A percentile compares a stretch with the other conserved stretches of the same genome.
Conservation (phyloP, 2,797 vertebrate genomes). For the Ptychobarbus kaznakovi region DNA sequence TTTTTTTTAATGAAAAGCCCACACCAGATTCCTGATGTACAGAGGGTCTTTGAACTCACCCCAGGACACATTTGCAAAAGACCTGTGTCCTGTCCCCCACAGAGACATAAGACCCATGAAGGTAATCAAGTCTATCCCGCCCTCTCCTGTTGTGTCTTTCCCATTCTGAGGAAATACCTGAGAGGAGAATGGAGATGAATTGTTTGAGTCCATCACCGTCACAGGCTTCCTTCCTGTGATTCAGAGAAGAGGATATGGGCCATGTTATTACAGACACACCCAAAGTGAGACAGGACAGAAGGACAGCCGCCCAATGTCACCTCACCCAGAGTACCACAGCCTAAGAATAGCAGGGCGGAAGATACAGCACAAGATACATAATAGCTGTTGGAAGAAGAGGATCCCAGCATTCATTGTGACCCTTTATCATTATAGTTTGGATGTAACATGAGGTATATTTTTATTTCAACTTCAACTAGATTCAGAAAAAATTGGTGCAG, state of each 20-base stretch:
- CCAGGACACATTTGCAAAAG: not conserved
- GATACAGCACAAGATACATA: not conserved
- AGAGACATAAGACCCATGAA: not conserved
- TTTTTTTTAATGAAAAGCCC: not conserved
- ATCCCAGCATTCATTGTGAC: not conserved
- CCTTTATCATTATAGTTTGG: no score
- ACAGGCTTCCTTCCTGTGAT: constrained; percentile 51
- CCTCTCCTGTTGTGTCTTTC: constrained; percentile 11
- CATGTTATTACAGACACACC: constrained; percentile 51
- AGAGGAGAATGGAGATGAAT: constrained; percentile 5
- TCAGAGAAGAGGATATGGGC: constrained; percentile 41
- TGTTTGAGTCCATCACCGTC: constrained; percentile 35
- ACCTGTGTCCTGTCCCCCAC: not conserved
- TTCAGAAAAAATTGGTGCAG: not conserved
- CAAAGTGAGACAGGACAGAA: constrained; percentile 3
- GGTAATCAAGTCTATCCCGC: constrained; percentile 9
- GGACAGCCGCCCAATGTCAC: constrained; percentile 18
- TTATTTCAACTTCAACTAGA: not conserved
- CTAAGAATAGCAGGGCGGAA: constrained; percentile 49
- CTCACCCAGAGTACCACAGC: constrained; percentile 24
- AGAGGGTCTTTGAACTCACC: constrained; percentile 1
- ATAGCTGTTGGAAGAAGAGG: constrained; percentile 1
- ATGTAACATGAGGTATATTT: not conserved
- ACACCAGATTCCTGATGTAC: not conserved
- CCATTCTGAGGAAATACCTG: constrained; percentile 20